These are phyloP conservation scores for Harlomillsia oculata DNA, from an alignment of 1,140 invertebrate genomes.

Conservation along the genomic window DNA sequence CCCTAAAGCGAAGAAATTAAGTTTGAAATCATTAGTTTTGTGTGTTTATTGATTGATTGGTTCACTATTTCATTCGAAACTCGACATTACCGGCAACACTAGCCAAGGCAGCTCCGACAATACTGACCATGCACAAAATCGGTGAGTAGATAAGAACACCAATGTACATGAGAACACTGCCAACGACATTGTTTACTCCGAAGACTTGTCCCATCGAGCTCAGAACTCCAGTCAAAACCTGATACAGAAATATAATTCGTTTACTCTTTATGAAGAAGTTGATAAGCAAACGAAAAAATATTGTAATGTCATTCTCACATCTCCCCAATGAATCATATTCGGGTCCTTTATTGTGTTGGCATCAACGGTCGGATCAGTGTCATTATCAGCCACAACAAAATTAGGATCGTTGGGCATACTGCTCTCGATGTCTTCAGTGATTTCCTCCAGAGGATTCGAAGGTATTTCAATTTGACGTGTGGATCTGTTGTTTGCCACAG, in stretches of 20 bases:
- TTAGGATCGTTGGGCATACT: neutral
- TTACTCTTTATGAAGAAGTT: conserved; percentile 16
- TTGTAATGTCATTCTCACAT: conserved; percentile 36
- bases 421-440: neutral
- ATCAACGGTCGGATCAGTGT: neutral
- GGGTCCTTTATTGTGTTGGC: neutral
- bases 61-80: neutral
- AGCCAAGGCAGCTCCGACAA: conserved; percentile 40
- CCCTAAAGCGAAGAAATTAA: neutral
- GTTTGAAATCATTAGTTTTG: neutral
- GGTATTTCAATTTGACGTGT: too few relatives aligned
- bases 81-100: conserved; percentile 39
- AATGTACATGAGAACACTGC: conserved; percentile 42
- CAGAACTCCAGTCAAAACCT: conserved; percentile 42
- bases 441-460: neutral
- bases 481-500: too few relatives aligned
- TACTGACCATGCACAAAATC: conserved; percentile 39
- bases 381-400: neutral
- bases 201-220: conserved; percentile 42
- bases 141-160: conserved; percentile 44
- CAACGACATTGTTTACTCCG: conserved; percentile 39
- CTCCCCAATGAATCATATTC: conserved; percentile 38
- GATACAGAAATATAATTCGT: conserved; percentile 12
- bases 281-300: neutral
- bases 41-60: neutral